Evolutionary conservation across 2,888 invertebrate genomes (phyloP).

Genomic region (Stenodema calcarata): DNA sequence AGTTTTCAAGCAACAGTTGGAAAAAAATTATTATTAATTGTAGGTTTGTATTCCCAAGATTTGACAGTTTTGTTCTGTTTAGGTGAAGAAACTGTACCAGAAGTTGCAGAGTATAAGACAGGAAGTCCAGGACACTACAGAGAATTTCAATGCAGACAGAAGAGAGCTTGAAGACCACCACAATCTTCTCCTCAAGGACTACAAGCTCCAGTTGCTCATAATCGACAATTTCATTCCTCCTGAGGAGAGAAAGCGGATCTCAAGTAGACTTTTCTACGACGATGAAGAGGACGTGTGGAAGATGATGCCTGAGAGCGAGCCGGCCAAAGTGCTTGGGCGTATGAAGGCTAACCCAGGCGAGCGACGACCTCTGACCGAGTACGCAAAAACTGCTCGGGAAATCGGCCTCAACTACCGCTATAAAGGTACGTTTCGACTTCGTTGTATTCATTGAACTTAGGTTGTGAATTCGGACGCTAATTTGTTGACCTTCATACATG

Average conservation of each 20-base stretch:
- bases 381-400: conserved; percentile 52
- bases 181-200: conserved; percentile 87
- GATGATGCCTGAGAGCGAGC: conserved; percentile 59
- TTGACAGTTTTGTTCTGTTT: not conserved
- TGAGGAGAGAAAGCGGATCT: conserved; percentile 77
- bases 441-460: too few species aligned
- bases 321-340: conserved; percentile 52
- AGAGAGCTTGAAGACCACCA: conserved; percentile 90
- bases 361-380: conserved; percentile 66
- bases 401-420: conserved; percentile 54
- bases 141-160: conserved; percentile 89
- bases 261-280: conserved; percentile 77
- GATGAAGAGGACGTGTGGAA: conserved; percentile 84
- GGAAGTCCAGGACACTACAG: conserved; percentile 81
- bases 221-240: conserved; percentile 90
- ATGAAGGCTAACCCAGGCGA: conserved; percentile 60
- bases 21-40: too few species aligned
- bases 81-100: conserved; percentile 79
- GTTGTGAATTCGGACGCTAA: too few species aligned
- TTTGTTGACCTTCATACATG: too few species aligned
- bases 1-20: conserved; percentile 61
- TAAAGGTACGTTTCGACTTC: conserved; percentile 45
- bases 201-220: conserved; percentile 85
- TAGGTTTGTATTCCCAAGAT: too few species aligned
- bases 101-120: conserved; percentile 73